Percentiles rank a stretch among this genome's conserved stretches.
Conservation (phyloP, 1,140 invertebrate genomes). For the Onthophagus taurus region DNA sequence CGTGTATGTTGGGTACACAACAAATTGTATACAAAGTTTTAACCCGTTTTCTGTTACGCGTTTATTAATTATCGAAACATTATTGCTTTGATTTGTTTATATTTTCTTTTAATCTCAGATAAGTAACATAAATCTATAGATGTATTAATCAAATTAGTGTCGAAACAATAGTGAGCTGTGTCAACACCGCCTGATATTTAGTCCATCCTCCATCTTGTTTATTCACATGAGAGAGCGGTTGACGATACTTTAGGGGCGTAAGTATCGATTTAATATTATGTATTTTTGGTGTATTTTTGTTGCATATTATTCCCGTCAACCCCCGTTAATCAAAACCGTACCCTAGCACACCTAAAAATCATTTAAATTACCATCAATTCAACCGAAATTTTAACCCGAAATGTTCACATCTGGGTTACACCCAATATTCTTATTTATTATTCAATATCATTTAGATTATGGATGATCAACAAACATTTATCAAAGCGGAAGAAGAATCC, state of each 20-base stretch:
- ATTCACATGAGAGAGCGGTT: conserved; percentile 31
- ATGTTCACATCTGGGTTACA: neutral
- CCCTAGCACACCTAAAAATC: conserved; percentile 5
- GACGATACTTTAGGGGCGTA: conserved; percentile 33
- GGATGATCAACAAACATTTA: neutral
- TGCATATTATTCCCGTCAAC: too few species aligned
- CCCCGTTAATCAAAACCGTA: too few species aligned
- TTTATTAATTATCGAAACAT: too few species aligned
- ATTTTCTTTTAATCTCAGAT: too few species aligned
- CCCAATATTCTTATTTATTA: neutral
- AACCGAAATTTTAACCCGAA: conserved; percentile 1
- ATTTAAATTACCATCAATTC: conserved; percentile 2
- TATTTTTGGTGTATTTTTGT: too few species aligned
- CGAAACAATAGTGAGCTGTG: too few species aligned
- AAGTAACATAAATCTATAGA: too few species aligned
- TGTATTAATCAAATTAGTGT: too few species aligned
- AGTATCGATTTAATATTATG: conserved; percentile 14
- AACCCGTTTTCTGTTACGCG: too few species aligned
- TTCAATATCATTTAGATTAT: conserved; percentile 5
- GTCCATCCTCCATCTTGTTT: conserved; percentile 31
- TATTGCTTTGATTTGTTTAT: too few species aligned
- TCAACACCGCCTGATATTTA: conserved; percentile 35
- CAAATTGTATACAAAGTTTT: too few species aligned
- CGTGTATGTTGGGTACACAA: too few species aligned
- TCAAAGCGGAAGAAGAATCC: conserved; percentile 4